Base-by-base conservation (phyloP, 2,888 invertebrate genomes). In the Lypha dubia region DNA sequence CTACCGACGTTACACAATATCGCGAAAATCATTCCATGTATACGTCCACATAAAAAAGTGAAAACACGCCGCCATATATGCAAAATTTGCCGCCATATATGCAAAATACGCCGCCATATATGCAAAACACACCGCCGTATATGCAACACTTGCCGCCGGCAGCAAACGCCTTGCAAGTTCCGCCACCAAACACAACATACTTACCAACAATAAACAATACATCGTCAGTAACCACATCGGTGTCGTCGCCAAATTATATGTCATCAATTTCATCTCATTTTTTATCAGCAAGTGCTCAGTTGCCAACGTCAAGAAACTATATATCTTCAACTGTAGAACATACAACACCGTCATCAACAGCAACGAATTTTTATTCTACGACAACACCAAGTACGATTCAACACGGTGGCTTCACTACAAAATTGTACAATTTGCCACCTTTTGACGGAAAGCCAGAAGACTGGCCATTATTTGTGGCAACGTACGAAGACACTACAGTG, bases 401-500 rank as follows among this genome's bases (percentile, higher is more conserved):
- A 17, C 7, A 49, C 13, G 35, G 35, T 35, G 41, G 53, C n/a
- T 58, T 71, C 28, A n/a, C 28, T 7, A 22, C 49, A 11, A 76
- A 75, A 32, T 22, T 60, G 13, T 60, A 56, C 8, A 67, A 73
- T 13, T 49, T n/a, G n/a, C n/a, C n/a, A n/a, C n/a, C n/a, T n/a
- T n/a, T n/a, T n/a, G n/a, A n/a, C n/a, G n/a, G n/a, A n/a, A n/a
- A n/a, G n/a, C n/a, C n/a, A n/a, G n/a, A n/a, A n/a, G n/a, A n/a
- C n/a, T n/a, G n/a, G n/a, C n/a, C n/a, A n/a, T n/a, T n/a, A n/a
- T n/a, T n/a, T n/a, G n/a, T n/a, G n/a, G n/a, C n/a, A n/a, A n/a
- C n/a, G n/a, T n/a, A n/a, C n/a, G n/a, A n/a, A n/a, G n/a, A n/a
- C n/a, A n/a, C n/a, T n/a, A n/a, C n/a, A 62, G 35, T 44, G 1